Percentiles rank a stretch among this genome's conserved stretches.
Evolutionary conservation across 2,113 vertebrate genomes (phyloP).

Genomic region (Oenanthe melanoleuca): DNA sequence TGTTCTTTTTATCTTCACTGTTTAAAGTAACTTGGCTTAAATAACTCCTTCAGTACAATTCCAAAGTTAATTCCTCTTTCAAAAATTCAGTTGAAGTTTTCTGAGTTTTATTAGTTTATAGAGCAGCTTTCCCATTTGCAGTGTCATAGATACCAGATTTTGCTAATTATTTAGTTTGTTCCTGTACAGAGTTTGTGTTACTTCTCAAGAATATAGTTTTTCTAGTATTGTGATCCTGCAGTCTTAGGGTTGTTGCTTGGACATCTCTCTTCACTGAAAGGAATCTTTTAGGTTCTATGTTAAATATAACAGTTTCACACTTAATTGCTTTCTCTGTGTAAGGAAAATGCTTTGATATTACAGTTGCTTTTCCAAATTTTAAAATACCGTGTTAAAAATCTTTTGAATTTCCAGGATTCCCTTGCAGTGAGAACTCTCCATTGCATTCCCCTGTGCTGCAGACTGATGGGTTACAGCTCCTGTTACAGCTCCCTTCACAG

Average conservation of each 20-base stretch:
- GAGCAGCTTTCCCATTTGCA: background rate
- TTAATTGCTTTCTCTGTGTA: rapidly evolving
- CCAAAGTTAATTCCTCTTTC: background rate
- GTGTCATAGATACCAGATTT: background rate
- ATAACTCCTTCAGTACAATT: background rate
- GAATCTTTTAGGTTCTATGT: background rate
- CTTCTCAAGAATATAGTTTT: background rate
- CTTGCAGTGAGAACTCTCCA: background rate
- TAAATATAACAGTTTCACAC: background rate
- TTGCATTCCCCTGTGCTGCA: background rate
- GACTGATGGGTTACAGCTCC: background rate
- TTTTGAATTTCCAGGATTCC: background rate
- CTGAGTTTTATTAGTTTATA: background rate
- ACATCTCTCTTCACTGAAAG: background rate
- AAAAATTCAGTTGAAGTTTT: background rate
- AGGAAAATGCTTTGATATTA: background rate
- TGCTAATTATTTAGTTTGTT: background rate
- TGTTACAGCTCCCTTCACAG: background rate
- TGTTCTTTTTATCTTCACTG: background rate
- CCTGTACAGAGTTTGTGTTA: background rate
- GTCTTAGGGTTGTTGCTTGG: background rate
- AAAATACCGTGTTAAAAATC: background rate
- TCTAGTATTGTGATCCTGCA: background rate
- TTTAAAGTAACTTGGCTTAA: background rate
- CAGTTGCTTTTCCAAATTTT: background rate